phyloP scores from a whole-genome alignment of 2,113 vertebrate genomes.

The Channa argus region DNA sequence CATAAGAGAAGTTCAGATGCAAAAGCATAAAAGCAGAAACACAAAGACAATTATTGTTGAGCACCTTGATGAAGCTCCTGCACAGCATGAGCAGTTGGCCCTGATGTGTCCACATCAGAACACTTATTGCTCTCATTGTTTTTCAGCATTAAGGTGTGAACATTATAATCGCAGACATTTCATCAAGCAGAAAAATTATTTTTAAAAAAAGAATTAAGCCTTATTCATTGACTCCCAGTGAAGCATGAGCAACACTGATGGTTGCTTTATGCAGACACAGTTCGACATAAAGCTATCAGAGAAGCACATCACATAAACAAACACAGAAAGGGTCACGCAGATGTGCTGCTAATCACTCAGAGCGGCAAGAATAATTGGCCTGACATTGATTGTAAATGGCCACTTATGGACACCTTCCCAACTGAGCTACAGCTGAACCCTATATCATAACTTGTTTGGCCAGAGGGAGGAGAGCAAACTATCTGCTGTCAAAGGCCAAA shows the following conservation, averaged over 20 bases:
- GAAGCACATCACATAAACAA: conserved; percentile 51
- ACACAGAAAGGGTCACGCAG: conserved; percentile 34
- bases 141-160: conserved; percentile 25
- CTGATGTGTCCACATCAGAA: conserved; percentile 20
- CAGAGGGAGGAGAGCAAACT: too few species aligned
- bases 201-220: conserved; percentile 15
- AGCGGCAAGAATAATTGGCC: conserved; percentile 68
- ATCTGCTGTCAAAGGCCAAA: too few species aligned
- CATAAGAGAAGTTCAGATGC: too few species aligned
- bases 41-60: too few species aligned
- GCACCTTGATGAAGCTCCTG: too few species aligned
- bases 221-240: conserved; percentile 36
- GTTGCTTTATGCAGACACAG: conserved; percentile 55
- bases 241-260: conserved; percentile 26
- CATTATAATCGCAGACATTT: conserved; percentile 44
- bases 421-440: conserved; percentile 34
- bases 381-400: conserved; percentile 69
- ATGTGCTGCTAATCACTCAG: conserved; percentile 69
- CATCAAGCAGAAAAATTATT: conserved; percentile 36
- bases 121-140: conserved; percentile 36
- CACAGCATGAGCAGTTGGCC: not conserved
- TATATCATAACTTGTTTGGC: too few species aligned
- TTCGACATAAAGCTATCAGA: conserved; percentile 55
- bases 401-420: conserved; percentile 48
- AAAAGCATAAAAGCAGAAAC: conserved; percentile 2